Percentiles rank a stretch among this genome's conserved stretches.
Conservation (phyloP, 2,113 vertebrate genomes). For the Hippolais icterina region DNA sequence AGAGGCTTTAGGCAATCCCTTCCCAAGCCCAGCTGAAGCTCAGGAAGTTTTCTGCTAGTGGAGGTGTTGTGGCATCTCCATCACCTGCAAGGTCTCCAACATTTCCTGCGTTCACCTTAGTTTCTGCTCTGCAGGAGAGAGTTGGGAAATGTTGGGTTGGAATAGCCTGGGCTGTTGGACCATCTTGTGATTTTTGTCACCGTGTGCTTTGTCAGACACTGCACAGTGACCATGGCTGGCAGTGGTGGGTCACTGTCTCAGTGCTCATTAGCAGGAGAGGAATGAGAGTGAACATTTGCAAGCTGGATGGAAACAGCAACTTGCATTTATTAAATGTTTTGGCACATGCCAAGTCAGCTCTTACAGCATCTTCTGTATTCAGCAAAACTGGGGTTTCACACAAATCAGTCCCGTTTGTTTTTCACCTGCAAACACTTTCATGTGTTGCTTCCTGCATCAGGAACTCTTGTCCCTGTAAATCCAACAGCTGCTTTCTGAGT, state of each 20-base stretch:
- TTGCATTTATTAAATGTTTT: neutral
- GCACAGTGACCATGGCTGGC: neutral
- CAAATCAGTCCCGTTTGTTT: neutral
- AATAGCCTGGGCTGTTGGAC: neutral
- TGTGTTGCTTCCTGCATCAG: neutral
- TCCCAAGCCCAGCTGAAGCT: neutral
- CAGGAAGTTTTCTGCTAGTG: neutral
- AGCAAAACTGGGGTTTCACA: neutral
- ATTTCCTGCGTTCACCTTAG: neutral
- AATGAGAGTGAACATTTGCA: neutral
- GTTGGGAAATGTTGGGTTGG: neutral
- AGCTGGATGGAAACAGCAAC: neutral
- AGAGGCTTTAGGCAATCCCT: neutral
- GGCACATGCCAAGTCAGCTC: neutral
- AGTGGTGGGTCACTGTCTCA: neutral
- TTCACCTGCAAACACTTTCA: neutral
- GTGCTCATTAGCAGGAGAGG: neutral
- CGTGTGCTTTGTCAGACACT: neutral
- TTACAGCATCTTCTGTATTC: neutral
- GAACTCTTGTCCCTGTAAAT: neutral
- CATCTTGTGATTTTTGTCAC: neutral
- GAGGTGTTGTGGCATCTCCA: neutral
- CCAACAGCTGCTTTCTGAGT: neutral
- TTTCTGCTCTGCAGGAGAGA: neutral
- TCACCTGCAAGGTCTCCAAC: neutral